phyloP scores from a whole-genome alignment of 2,113 vertebrate species.

The Albula goreensis region DNA sequence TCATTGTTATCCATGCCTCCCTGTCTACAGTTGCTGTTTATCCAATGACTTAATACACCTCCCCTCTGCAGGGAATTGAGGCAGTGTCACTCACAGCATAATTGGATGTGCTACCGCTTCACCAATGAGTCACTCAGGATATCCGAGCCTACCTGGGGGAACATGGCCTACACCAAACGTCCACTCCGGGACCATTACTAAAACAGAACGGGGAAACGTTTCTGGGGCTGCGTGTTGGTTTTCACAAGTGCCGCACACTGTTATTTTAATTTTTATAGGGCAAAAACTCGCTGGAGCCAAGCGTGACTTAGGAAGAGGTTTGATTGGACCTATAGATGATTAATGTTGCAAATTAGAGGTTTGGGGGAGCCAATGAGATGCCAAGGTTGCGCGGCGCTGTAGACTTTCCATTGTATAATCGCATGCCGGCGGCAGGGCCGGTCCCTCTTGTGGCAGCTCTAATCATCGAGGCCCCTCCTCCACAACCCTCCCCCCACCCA shows the following conservation, averaged over 20 bases:
- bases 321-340: conserved; percentile 43
- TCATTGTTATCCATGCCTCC: too few relatives aligned
- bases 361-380: background rate
- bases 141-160: background rate
- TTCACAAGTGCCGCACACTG: conserved; percentile 15
- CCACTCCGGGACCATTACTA: conserved; percentile 9
- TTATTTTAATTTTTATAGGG: conserved; percentile 27
- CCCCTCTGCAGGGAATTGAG: background rate
- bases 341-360: conserved; percentile 44
- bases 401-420: conserved; percentile 51
- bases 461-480: conserved; percentile 46
- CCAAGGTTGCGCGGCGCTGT: conserved; percentile 37
- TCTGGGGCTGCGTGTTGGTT: conserved; percentile 9
- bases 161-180: background rate
- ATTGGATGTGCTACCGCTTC: background rate
- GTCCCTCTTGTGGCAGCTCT: conserved; percentile 46
- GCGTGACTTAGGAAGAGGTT: conserved; percentile 11
- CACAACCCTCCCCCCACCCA: conserved; percentile 41
- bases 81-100: background rate
- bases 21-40: too few relatives aligned
- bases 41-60: too few relatives aligned
- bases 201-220: background rate
- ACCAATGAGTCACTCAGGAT: background rate
- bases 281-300: conserved; percentile 5
- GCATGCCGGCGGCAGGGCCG: conserved; percentile 39